Conservation (phyloP, 2,113 vertebrate genomes). For the Sinocyclocheilus rhinocerous region DNA sequence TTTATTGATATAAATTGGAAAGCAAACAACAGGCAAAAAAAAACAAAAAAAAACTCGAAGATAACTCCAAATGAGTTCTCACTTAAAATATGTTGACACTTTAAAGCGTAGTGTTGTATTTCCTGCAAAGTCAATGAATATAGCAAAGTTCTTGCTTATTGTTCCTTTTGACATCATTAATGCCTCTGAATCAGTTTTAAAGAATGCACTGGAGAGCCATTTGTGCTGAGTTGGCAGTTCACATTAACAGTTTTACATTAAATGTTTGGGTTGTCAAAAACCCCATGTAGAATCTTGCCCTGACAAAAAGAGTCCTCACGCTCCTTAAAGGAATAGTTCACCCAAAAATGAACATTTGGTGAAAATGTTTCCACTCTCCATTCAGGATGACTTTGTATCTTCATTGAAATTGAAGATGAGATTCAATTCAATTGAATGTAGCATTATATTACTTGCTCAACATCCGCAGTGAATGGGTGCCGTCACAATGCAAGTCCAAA, state of each 20-base stretch:
- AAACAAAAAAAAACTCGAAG: background rate
- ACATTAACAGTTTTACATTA: constrained; percentile 35
- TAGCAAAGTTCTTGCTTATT: background rate
- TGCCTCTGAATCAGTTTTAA: constrained; percentile 38
- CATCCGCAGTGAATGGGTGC: background rate
- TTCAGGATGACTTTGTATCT: background rate
- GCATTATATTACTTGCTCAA: background rate
- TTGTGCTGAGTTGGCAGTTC: constrained; percentile 21
- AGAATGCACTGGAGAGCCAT: constrained; percentile 29
- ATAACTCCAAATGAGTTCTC: background rate
- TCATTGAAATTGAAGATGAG: too few species aligned
- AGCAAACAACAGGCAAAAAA: too few species aligned
- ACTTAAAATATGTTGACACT: background rate
- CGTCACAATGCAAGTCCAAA: background rate
- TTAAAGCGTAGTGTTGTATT: background rate
- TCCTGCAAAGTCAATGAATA: background rate
- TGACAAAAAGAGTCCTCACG: constrained; percentile 36
- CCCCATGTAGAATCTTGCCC: constrained; percentile 44
- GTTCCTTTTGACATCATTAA: constrained; percentile 6
- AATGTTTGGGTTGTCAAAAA: constrained; percentile 46
- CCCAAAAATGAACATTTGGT: background rate
- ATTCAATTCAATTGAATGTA: background rate
- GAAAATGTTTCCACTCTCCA: background rate
- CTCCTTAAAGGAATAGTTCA: background rate
- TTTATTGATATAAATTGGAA: background rate